A percentile compares a stretch with the other conserved stretches of the same genome.
Evolutionary conservation across 2,797 vertebrate genomes (phyloP).

Genomic region (Hippopotamyrus pictus): DNA sequence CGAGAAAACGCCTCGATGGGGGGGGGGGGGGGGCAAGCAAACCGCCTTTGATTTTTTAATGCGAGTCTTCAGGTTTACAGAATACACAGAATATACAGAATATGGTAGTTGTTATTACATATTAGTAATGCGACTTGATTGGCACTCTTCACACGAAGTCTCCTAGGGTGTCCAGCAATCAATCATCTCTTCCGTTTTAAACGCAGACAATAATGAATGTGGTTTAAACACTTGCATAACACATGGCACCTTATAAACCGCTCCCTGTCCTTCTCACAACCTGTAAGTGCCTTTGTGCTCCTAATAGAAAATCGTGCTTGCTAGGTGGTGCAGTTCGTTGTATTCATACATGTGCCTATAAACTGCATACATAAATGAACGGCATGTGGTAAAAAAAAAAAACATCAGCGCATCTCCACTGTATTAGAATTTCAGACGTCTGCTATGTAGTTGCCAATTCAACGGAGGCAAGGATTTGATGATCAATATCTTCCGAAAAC

Average conservation of each 20-base stretch:
- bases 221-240: neutral
- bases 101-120: neutral
- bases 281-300: neutral
- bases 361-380: neutral
- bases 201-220: neutral
- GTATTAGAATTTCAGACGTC: neutral
- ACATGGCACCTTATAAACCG: neutral
- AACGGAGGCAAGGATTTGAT: neutral
- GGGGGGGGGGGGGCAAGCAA: neutral
- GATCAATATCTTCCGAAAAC: neutral
- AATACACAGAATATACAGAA: neutral
- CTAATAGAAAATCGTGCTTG: neutral
- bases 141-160: neutral
- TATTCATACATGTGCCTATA: neutral
- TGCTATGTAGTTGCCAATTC: neutral
- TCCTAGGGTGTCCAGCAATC: neutral
- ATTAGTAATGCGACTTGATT: neutral
- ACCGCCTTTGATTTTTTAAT: neutral
- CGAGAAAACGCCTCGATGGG: neutral
- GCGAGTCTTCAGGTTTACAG: neutral
- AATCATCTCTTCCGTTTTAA: neutral
- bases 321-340: neutral
- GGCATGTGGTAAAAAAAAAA: neutral
- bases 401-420: neutral
- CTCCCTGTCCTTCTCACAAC: neutral